Evolutionary conservation across 2,113 vertebrate genomes (phyloP).

Genomic region (Aegithalos caudatus): DNA sequence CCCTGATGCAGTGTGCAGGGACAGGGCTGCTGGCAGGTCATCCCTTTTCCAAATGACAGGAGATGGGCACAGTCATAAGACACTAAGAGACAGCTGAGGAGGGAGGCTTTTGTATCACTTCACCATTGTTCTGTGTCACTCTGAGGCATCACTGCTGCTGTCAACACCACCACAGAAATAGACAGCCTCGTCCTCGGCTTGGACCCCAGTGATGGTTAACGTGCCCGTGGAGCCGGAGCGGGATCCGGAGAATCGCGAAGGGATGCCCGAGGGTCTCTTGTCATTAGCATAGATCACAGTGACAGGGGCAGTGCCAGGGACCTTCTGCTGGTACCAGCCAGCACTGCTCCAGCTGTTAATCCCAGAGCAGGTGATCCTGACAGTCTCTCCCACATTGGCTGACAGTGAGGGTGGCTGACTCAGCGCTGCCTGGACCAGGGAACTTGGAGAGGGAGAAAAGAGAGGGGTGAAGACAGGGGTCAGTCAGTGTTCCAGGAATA

Average conservation of each 20-base stretch:
- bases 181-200: background rate
- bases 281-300: rapidly evolving
- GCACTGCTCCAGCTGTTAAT: background rate
- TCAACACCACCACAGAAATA: background rate
- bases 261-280: background rate
- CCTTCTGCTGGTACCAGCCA: background rate
- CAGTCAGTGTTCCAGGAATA: background rate
- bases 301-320: background rate
- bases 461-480: background rate
- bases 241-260: background rate
- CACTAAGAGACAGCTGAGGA: background rate
- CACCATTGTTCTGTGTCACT: background rate
- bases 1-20: background rate
- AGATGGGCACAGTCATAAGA: background rate
- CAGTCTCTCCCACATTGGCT: rapidly evolving
- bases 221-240: rapidly evolving
- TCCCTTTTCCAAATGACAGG: background rate
- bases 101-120: background rate
- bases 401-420: background rate
- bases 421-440: background rate
- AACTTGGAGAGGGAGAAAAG: background rate
- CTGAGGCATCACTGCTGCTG: background rate
- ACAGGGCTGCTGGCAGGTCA: background rate
- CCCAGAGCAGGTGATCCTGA: background rate
- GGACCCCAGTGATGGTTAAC: background rate